phyloP scores from a whole-genome alignment of 1,140 invertebrate species.

The Lepidurus packardi region DNA sequence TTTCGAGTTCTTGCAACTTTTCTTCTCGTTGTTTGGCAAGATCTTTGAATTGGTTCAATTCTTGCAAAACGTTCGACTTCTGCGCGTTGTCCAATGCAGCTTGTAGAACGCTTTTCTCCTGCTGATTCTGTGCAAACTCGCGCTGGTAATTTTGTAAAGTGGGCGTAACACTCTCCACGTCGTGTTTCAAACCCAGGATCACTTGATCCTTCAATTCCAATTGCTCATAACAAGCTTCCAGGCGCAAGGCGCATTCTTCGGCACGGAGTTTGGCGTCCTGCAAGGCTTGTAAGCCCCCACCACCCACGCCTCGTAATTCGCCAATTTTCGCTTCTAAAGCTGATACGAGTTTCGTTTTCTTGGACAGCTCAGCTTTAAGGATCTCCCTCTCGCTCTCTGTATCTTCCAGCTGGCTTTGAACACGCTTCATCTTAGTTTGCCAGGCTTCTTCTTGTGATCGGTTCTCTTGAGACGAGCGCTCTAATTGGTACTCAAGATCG shows the following conservation, averaged over 20 bases:
- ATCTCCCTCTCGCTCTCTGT: background rate
- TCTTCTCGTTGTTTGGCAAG: background rate
- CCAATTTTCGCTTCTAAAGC: slow-evolving; percentile 13
- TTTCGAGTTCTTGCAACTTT: background rate
- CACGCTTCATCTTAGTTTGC: background rate
- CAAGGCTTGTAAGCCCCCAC: background rate
- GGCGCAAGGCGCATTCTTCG: background rate
- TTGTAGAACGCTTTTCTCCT: background rate
- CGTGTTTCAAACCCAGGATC: background rate
- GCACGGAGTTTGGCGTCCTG: background rate
- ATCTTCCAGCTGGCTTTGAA: background rate
- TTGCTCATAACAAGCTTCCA: slow-evolving; percentile 2
- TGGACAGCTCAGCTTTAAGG: background rate
- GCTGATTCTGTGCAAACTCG: background rate
- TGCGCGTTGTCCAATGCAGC: background rate
- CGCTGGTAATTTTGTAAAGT: slow-evolving; percentile 6
- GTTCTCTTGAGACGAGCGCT: background rate
- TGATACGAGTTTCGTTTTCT: background rate
- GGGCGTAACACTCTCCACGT: background rate
- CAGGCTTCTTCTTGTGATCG: background rate
- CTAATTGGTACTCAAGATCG: background rate
- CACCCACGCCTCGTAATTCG: background rate
- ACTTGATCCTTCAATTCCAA: background rate
- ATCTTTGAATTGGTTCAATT: background rate
- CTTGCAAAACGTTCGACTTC: background rate